These are phyloP conservation scores for Siphamia tubifer DNA, from an alignment of 2,113 vertebrate genomes.

Conservation along the genomic window DNA sequence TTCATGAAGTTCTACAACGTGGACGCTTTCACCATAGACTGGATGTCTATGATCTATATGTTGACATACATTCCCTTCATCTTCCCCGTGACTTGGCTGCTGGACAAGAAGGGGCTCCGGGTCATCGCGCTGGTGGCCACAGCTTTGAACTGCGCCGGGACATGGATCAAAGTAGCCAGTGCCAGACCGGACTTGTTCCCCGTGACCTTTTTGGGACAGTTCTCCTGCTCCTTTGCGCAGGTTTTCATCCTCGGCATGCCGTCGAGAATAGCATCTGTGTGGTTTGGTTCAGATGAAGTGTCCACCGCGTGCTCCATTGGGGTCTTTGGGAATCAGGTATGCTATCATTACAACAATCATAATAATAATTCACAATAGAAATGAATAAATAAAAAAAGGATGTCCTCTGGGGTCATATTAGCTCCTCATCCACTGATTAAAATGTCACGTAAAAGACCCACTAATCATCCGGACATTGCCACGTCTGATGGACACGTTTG, in stretches of 20 bases:
- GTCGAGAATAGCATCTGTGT: constrained; percentile 91
- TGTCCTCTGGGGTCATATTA: neutral
- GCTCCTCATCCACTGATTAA: neutral
- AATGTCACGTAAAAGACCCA: neutral
- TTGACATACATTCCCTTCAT: constrained; percentile 92
- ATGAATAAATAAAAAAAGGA: neutral
- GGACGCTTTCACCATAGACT: constrained; percentile 88
- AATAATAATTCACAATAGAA: no score
- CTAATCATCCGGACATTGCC: neutral
- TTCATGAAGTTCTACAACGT: constrained; percentile 88
- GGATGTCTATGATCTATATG: constrained; percentile 98
- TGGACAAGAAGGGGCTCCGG: constrained; percentile 90
- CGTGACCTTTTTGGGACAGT: constrained; percentile 88
- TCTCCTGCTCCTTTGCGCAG: constrained; percentile 87
- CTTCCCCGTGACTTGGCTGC: constrained; percentile 93
- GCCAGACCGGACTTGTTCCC: constrained; percentile 85
- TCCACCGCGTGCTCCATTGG: constrained; percentile 94
- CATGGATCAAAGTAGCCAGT: constrained; percentile 94
- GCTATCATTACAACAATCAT: no score
- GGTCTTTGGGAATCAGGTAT: constrained; percentile 97
- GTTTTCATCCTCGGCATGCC: constrained; percentile 98
- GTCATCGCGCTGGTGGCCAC: constrained; percentile 87
- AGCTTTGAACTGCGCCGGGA: constrained; percentile 87
- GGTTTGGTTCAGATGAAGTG: constrained; percentile 93
- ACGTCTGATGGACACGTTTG: constrained; percentile 4